Conservation (phyloP, 2,113 vertebrate genomes). For the Mastomys natalensis region DNA sequence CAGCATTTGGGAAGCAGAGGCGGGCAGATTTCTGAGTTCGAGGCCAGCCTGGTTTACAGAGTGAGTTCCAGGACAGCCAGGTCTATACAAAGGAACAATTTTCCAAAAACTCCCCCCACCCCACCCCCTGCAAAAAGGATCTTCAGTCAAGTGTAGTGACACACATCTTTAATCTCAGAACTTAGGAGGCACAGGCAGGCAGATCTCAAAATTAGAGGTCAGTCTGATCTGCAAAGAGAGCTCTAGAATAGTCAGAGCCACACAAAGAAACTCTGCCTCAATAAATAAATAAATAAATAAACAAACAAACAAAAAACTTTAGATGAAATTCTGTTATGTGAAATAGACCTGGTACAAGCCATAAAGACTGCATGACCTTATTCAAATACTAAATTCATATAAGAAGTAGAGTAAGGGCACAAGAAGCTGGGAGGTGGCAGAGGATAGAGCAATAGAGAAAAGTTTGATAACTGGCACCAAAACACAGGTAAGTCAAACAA, state of each 20-base stretch:
- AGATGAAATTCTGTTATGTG: background rate
- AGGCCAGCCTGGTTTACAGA: background rate
- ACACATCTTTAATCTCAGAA: background rate
- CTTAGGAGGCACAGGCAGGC: background rate
- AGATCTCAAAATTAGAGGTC: background rate
- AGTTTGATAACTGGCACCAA: background rate
- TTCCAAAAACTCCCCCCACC: background rate
- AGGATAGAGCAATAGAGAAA: background rate
- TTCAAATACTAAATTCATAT: background rate
- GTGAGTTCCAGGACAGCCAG: background rate
- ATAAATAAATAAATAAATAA: background rate
- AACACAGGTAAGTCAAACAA: background rate
- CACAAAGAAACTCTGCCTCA: background rate
- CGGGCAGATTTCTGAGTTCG: background rate
- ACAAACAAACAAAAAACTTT: background rate
- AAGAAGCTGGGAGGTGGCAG: background rate
- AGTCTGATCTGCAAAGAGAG: background rate
- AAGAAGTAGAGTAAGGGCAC: background rate
- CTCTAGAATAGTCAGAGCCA: background rate
- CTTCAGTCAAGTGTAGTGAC: background rate
- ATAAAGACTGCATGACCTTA: background rate
- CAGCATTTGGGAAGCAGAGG: background rate
- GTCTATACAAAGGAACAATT: background rate
- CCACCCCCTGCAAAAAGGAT: too few relatives aligned
- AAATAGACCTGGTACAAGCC: background rate